A percentile compares a stretch with the other conserved stretches of the same genome.
phyloP scores from a whole-genome alignment of 2,113 vertebrate species.

The Saguinus midas region DNA sequence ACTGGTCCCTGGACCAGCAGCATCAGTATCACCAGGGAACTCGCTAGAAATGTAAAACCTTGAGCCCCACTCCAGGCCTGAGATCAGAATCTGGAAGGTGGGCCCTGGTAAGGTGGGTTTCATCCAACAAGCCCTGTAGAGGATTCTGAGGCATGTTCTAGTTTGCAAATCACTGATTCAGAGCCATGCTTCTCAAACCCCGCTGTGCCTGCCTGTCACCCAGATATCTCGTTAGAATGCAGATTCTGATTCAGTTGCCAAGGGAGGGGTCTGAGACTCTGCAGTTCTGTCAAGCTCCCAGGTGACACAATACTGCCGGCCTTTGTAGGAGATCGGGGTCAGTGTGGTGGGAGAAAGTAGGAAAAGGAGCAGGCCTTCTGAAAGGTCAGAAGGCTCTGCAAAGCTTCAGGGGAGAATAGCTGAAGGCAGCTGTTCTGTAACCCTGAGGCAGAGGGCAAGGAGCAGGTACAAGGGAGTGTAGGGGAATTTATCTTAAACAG shows the following conservation, averaged over 20 bases:
- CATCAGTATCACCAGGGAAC: neutral
- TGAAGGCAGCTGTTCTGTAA: too few relatives aligned
- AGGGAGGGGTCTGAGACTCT: neutral
- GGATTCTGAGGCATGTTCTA: neutral
- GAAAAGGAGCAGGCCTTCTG: too few relatives aligned
- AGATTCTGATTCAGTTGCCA: neutral
- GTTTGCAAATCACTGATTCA: neutral
- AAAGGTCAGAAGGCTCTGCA: too few relatives aligned
- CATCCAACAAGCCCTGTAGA: neutral
- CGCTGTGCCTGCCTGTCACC: too few relatives aligned
- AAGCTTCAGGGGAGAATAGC: too few relatives aligned
- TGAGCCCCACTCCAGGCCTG: neutral
- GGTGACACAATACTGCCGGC: too few relatives aligned
- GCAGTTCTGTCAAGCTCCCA: neutral
- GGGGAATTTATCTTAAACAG: too few relatives aligned
- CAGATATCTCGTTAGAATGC: neutral
- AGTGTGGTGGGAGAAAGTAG: too few relatives aligned
- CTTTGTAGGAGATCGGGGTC: too few relatives aligned
- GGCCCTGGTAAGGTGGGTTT: neutral
- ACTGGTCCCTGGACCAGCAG: neutral
- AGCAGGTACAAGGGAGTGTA: too few relatives aligned
- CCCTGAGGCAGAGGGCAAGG: too few relatives aligned
- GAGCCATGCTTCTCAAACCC: neutral
- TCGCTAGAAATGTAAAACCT: neutral
- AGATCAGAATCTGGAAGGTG: neutral